These are phyloP conservation scores for Ameiurus melas DNA, from an alignment of 2,113 vertebrate species.

Conservation along the genomic window DNA sequence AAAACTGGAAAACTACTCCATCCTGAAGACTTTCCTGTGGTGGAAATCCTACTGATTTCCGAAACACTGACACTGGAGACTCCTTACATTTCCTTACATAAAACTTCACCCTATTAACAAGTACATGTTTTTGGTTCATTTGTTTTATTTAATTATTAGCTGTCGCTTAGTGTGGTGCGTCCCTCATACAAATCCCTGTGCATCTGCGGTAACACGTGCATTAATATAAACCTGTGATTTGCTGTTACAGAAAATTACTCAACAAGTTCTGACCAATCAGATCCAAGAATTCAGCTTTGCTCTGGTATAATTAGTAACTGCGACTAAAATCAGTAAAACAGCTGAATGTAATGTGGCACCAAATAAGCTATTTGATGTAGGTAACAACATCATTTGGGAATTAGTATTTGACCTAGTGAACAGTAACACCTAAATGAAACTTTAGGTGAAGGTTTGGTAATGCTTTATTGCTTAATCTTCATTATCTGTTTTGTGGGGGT, in stretches of 20 bases:
- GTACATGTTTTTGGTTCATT: neutral
- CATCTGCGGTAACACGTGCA: neutral
- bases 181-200: neutral
- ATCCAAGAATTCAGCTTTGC: neutral
- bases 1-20: neutral
- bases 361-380: neutral
- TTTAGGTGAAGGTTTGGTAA: neutral
- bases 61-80: neutral
- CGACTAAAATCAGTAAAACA: neutral
- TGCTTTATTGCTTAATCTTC: neutral
- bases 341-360: neutral
- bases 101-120: neutral
- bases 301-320: neutral
- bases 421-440: neutral
- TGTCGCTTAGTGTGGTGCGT: neutral
- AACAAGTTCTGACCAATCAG: neutral
- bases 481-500: neutral
- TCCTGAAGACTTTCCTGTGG: neutral
- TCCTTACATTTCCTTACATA: neutral
- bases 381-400: neutral
- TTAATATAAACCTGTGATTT: neutral
- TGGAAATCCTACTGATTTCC: neutral
- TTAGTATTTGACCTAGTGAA: neutral
- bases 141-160: neutral
- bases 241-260: neutral